Conservation (phyloP, 2,797 vertebrate genomes). For the Poecilia picta region DNA sequence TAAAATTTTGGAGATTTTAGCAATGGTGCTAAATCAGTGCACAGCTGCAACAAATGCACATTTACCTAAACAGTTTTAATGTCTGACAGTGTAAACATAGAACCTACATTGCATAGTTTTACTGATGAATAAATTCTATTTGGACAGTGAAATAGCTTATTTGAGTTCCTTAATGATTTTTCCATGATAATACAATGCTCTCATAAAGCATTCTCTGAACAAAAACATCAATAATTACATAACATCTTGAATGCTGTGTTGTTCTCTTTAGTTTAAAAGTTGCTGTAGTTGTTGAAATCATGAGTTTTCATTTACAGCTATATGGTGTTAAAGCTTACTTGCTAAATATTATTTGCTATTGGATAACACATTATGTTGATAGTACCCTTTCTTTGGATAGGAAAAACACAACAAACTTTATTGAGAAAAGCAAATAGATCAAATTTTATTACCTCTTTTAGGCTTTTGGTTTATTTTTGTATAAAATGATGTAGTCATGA, state of each 20-base stretch:
- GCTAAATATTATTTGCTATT: background rate
- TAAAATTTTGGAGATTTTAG: background rate
- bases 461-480: background rate
- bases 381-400: background rate
- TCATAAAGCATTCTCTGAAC: background rate
- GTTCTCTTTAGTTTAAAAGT: background rate
- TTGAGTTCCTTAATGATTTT: background rate
- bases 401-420: background rate
- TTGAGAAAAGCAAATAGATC: background rate
- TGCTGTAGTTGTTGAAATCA: background rate
- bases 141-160: background rate
- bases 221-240: background rate
- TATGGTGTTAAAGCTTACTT: background rate
- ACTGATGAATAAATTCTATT: background rate
- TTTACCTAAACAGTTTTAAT: background rate
- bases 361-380: background rate
- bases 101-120: background rate
- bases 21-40: background rate
- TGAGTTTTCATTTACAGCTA: background rate
- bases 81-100: background rate
- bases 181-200: background rate
- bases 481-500: background rate
- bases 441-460: background rate
- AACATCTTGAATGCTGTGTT: background rate
- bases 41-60: background rate